phyloP scores from a whole-genome alignment of 2,113 vertebrate genomes.

The Tretioscincus oriximinensis region DNA sequence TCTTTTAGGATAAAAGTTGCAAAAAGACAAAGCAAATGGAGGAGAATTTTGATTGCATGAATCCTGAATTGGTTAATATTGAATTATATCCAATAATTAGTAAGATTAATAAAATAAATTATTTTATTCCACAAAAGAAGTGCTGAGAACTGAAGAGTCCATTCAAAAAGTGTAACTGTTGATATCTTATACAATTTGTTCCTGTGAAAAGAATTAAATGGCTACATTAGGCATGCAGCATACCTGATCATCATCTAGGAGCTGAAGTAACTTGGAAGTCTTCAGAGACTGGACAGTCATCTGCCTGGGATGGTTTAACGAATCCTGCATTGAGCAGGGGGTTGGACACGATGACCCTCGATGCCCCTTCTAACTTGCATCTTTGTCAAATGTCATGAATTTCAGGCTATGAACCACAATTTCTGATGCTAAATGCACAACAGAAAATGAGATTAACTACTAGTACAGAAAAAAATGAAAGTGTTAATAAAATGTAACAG shows the following conservation, averaged over 20 bases:
- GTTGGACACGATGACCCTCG: too few species aligned
- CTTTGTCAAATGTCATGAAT: constrained; percentile 5
- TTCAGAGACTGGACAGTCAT: too few species aligned
- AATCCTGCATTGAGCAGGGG: too few species aligned
- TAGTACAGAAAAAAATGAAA: not conserved
- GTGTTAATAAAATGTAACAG: not conserved
- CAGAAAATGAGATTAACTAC: not conserved
- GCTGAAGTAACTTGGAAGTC: not conserved
- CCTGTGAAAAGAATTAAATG: constrained; percentile 1
- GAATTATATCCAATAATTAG: constrained; percentile 16
- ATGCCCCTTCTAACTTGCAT: too few species aligned
- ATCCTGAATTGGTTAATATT: constrained; percentile 11
- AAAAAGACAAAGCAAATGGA: not conserved
- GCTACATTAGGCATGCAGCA: constrained; percentile 3
- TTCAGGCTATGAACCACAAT: not conserved
- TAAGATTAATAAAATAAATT: constrained; percentile 15
- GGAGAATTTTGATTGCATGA: constrained; percentile 5
- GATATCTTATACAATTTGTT: not conserved
- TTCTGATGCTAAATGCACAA: constrained; percentile 1
- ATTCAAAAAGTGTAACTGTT: not conserved
- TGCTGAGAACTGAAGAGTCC: not conserved
- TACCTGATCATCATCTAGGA: not conserved
- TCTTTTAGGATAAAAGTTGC: constrained; percentile 25
- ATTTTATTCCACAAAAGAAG: constrained; percentile 36
- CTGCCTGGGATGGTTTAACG: too few species aligned